phyloP scores from a whole-genome alignment of 1,140 invertebrate genomes.

The Drosophila mayri region DNA sequence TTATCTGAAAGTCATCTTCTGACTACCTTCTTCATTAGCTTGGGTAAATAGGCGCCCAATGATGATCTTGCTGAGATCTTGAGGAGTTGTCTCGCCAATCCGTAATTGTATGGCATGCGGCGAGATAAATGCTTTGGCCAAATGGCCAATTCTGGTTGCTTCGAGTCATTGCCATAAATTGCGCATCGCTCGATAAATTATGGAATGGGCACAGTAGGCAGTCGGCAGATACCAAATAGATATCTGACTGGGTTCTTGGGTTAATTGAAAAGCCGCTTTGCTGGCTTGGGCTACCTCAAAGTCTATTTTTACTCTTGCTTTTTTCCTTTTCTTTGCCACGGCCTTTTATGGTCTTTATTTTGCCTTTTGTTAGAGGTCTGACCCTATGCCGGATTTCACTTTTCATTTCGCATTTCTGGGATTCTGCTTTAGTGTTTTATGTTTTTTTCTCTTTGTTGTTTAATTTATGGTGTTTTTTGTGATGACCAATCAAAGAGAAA shows the following conservation, averaged over 20 bases:
- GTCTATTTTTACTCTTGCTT: constrained; percentile 47
- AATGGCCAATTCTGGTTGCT: constrained; percentile 53
- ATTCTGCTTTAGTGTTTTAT: constrained; percentile 31
- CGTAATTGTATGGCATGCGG: constrained; percentile 42
- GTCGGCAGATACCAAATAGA: constrained; percentile 41
- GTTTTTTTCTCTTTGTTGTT: constrained; percentile 3
- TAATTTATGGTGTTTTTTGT: constrained; percentile 22
- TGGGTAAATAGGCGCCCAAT: constrained; percentile 6
- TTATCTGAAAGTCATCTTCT: constrained; percentile 27
- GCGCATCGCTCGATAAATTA: constrained; percentile 49
- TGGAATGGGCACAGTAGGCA: constrained; percentile 56
- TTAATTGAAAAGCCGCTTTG: constrained; percentile 37
- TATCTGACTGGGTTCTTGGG: constrained; percentile 36
- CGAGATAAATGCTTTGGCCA: constrained; percentile 51
- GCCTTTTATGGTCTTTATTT: constrained; percentile 40
- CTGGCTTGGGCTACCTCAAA: neutral
- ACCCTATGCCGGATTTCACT: constrained; percentile 46
- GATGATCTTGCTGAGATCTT: constrained; percentile 31
- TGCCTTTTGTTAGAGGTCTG: constrained; percentile 20
- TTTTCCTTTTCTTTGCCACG: constrained; percentile 19
- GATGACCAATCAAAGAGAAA: constrained; percentile 45
- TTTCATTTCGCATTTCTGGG: constrained; percentile 50
- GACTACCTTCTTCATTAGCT: constrained; percentile 17
- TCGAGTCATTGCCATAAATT: constrained; percentile 77
- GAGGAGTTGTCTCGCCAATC: constrained; percentile 5